Percentiles rank a stretch among this genome's conserved stretches.
Conservation (phyloP, 2,888 invertebrate genomes). For the Salticus scenicus region DNA sequence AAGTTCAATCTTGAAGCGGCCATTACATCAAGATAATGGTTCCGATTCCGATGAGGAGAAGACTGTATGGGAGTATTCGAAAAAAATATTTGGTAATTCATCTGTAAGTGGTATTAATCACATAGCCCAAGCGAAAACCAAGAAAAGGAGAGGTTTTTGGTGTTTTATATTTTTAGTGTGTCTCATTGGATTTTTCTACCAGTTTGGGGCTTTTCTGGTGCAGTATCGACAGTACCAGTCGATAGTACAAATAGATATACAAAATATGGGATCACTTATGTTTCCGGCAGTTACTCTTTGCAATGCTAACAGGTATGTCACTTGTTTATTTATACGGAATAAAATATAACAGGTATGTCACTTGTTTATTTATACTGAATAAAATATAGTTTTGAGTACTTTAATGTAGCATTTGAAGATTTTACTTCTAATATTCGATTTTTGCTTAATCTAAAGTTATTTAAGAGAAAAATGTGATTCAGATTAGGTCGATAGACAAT, state of each 20-base stretch:
- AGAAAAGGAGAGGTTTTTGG: conserved; percentile 45
- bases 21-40: background rate
- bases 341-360: conserved; percentile 32
- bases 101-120: conserved; percentile 64
- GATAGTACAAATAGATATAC: conserved; percentile 65
- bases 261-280: conserved; percentile 55
- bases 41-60: conserved; percentile 59
- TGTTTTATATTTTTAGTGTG: conserved; percentile 43
- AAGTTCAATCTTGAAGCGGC: background rate
- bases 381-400: background rate
- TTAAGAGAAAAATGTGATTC: too few species aligned
- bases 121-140: conserved; percentile 52
- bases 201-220: conserved; percentile 48
- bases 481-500: too few species aligned
- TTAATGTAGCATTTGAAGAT: background rate
- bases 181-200: conserved; percentile 60
- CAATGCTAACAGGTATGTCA: conserved; percentile 52
- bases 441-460: too few species aligned
- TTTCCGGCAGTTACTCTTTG: conserved; percentile 64
- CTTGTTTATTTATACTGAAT: background rate
- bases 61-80: conserved; percentile 51
- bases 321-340: background rate
- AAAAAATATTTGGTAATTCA: conserved; percentile 55
- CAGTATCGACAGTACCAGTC: conserved; percentile 62
- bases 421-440: too few species aligned